Base-by-base conservation (phyloP, 2,113 vertebrate species). In the Haemorhous mexicanus region DNA sequence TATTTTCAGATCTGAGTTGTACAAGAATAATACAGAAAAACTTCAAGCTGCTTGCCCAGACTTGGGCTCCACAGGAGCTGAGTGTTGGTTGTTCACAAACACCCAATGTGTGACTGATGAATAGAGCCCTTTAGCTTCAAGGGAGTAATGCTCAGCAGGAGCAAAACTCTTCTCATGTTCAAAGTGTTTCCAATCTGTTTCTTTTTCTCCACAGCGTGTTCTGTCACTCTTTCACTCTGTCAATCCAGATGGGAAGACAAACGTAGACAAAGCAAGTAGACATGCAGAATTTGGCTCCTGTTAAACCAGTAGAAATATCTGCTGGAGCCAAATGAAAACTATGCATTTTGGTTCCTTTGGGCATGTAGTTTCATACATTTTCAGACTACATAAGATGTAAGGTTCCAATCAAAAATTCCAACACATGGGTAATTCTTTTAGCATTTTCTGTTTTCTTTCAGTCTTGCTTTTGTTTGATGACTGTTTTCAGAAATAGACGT, bases 401-500 rank as follows among this genome's bases (percentile, higher is more conserved):
- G 7, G 4, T 78, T 90, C 27, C 19, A 37, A 21, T 50, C 37
- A 52, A 89, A 90, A 86, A 58, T 66, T 20, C 22, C 49, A 85
- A 77, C 46, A 53, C 64, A 39, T 55, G 35, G 20, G 6, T 43
- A 84, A 53, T 55, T 22, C 26, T 84, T 84, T 74, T 62, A 74
- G 20, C 20, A 43, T 92, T 84, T 91, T 89, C 50, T 81, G 16
- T 59, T 84, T 92, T 93, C 39, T 94, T 77, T 84, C 49, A 61
- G 0, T 76, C 52, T 87, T 67, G 56, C 35, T 75, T 88, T 83
- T 89, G 39, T 87, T 87, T 94, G 23, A 79, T 84, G 74, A 39
- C 58, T 93, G 28, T 72, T 93, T 84, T 91, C 49, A 83, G 58
- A 83, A 95, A 63, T 79, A 93, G n/a, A 58, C 26, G 46, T 84